Base-by-base conservation (phyloP, 1,140 invertebrate genomes). In the Pseudomyrmex cubaensis region DNA sequence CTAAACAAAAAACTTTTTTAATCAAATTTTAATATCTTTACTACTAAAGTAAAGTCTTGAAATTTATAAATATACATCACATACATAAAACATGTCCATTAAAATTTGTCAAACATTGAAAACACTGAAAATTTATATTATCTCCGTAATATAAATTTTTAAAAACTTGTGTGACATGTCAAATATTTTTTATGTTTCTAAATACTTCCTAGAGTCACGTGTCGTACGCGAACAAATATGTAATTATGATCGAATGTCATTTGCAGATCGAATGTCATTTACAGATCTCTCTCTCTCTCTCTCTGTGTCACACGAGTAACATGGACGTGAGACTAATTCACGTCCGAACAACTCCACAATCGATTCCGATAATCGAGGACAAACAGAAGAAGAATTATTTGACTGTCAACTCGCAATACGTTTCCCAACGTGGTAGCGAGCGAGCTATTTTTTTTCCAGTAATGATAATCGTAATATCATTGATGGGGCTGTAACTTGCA, bases 381-480 rank as follows among this genome's bases (percentile, higher is more conserved):
- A 78, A 78, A 80, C 20, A 70, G 54, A 70, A 54, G 22, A 70
- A 50, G 64, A 78, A 78, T 69, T 78, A 61, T 57, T 69, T 15
- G 17, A 54, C 8, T 25, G 13, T 20, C 1, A 48, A 48, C 10
- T 5, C n/a, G 17, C n/a, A 67, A 78, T 46, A 10, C 17, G 12
- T 52, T 20, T 50, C 20, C 25, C 20, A 17, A 25, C 17, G 13
- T 17, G 25, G 17, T 66, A 46, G 13, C 69, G 69, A 50, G 35
- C 61, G 61, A 76, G 2, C 15, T 9, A n/a, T 15, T 35, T 52
- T 48, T 13, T 13, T 4, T 5, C 3, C 44, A 12, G 54, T 69
- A 80, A 59, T 70, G 66, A 70, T 80, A 80, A 80, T 80, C 76
- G 54, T 70, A 78, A 78, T 78, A 78, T 80, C 56, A 80, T 59